Percentiles rank a stretch among this genome's conserved stretches.
Evolutionary conservation across 2,113 vertebrate species (phyloP).

Genomic region (Hippocampus barbouri): DNA sequence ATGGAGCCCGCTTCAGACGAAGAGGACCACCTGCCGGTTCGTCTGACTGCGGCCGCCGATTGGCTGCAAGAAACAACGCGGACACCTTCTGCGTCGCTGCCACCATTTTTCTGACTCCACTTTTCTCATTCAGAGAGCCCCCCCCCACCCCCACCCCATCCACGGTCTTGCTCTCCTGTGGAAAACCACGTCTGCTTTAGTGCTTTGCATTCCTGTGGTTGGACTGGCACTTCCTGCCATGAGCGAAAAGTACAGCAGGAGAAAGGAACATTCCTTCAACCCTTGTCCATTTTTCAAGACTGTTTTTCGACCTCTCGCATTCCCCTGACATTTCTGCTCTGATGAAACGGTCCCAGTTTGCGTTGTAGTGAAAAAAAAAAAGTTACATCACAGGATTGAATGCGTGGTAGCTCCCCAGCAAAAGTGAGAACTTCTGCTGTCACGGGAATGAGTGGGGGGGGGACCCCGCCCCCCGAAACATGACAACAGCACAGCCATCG

Average conservation of each 20-base stretch:
- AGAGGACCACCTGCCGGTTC: neutral
- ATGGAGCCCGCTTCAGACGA: neutral
- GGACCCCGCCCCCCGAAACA: too few relatives aligned
- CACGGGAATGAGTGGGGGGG: too few relatives aligned
- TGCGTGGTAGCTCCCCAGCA: too few relatives aligned
- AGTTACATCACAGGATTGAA: too few relatives aligned
- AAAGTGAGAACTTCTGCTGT: too few relatives aligned
- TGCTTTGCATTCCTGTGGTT: constrained; percentile 21
- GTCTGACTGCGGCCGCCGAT: neutral
- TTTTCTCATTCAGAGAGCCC: constrained; percentile 8
- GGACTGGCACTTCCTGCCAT: constrained; percentile 22
- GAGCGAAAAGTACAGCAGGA: constrained; percentile 3
- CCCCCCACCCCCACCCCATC: neutral
- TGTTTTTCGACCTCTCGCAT: neutral
- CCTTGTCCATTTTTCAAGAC: neutral
- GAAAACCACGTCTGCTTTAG: constrained; percentile 21
- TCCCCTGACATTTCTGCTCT: neutral
- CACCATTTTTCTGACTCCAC: neutral
- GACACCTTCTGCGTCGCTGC: neutral
- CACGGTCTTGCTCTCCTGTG: constrained; percentile 6
- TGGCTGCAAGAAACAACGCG: neutral
- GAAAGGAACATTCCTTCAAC: constrained; percentile 9
- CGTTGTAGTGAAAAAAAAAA: too few relatives aligned
- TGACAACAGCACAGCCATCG: too few relatives aligned
- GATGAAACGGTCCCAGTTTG: neutral